Evolutionary conservation across 2,113 vertebrate genomes (phyloP), one percentile per base, ranked within the genome.

Genomic region (Hirundichthys speculiger): DNA sequence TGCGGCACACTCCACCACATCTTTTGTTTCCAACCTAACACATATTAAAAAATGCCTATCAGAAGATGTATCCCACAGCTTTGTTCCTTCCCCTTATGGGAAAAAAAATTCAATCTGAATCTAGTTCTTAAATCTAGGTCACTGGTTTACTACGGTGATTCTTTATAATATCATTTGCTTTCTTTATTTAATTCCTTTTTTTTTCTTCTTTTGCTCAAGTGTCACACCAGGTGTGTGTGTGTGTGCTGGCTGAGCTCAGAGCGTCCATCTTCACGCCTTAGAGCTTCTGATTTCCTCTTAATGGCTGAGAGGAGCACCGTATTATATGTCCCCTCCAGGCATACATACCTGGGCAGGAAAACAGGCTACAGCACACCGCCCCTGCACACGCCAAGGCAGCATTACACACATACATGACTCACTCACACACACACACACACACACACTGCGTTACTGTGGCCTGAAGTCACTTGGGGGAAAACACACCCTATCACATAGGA

Each of bases 301-400:
- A 84, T 79, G 82, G 68, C 78, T 69, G 65, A 64, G 64, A 75
- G 73, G 62, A 80, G 59, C 82, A 84, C 77, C 75, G 84, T 86
- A 70, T 77, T 86, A 84, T 13, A 51, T 73, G 82, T 91, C 86
- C 73, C 92, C 90, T 82, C 79, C 45, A 79, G 92, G 89, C 83
- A 81, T 87, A 80, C 84, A 93, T 92, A 93, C 91, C 91, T 90
- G 88, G 88, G 85, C 84, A 73, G 85, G 79, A 80, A 79, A 90
- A 90, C 92, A 92, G 84, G 88, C 88, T 89, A 10, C 65, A 76
- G 83, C 84, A 83, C 86, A 87, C 83, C 89, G 80, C 83, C 86
- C 86, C 88, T 85, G 83, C 89, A 87, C 90, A 90, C 89, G 83
- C 87, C 85, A 76, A 58, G 73, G 73, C 86, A 87, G 58, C 65